A percentile compares a stretch with the other conserved stretches of the same genome.
Conservation (phyloP, 2,797 vertebrate species). For the Notoglanidium macrostoma region DNA sequence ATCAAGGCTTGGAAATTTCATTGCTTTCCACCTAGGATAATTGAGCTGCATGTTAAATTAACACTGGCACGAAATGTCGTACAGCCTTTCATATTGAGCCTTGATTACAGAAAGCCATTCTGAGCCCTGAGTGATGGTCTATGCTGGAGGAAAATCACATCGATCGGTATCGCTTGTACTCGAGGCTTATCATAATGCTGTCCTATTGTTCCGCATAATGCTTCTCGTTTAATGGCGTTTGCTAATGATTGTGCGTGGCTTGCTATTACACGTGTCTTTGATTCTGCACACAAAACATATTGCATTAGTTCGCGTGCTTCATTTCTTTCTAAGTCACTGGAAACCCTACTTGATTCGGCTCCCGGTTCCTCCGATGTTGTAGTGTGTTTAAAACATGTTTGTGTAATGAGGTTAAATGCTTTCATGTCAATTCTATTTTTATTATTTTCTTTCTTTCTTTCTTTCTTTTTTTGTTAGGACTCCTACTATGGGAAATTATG, state of each 20-base stretch:
- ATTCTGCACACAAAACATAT: not conserved
- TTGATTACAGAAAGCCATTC: not conserved
- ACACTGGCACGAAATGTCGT: not conserved
- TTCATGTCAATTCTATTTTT: not conserved
- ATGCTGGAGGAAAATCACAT: not conserved
- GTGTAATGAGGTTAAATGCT: not conserved
- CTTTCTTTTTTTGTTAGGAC: not conserved
- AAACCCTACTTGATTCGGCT: not conserved
- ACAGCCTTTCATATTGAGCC: not conserved
- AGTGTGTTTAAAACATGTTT: not conserved
- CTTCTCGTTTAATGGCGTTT: not conserved
- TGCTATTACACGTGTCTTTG: not conserved
- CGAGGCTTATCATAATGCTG: not conserved
- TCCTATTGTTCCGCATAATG: not conserved
- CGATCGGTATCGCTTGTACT: not conserved
- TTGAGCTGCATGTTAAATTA: not conserved
- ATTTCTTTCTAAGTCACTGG: not conserved
- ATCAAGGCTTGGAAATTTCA: not conserved
- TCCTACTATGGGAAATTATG: not conserved
- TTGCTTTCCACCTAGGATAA: not conserved
- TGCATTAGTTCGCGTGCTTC: not conserved
- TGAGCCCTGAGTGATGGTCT: not conserved
- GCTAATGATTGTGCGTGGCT: not conserved
- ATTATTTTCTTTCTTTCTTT: no score
- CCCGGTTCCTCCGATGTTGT: not conserved